These are phyloP conservation scores for Ianthella basta DNA, from an alignment of 37 sponge, comb jelly and placozoan genomes.

Conservation along the genomic window DNA sequence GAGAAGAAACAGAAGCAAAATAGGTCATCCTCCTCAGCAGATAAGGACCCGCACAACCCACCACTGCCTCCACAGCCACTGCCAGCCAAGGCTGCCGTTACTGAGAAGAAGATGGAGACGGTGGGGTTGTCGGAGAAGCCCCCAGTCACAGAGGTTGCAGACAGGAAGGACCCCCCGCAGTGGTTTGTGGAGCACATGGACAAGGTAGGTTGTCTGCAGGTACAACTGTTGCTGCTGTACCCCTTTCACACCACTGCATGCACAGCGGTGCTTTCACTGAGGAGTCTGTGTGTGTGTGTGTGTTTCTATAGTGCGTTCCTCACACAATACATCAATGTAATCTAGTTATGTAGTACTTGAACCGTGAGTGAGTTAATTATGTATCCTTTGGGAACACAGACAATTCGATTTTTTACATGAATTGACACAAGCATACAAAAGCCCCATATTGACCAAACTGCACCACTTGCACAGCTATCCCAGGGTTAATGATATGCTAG, in stretches of 20 bases:
- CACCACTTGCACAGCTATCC: too few relatives aligned
- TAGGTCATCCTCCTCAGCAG: neutral
- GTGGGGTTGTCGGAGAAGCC: neutral
- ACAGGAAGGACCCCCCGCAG: neutral
- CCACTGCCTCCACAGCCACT: neutral
- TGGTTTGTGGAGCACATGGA: slow-evolving; percentile 29
- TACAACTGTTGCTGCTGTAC: neutral
- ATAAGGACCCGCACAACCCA: neutral
- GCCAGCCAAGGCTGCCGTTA: too few relatives aligned
- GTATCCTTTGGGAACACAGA: too few relatives aligned
- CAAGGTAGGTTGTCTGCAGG: neutral
- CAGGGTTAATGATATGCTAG: too few relatives aligned
- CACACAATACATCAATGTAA: too few relatives aligned
- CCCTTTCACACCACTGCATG: neutral
- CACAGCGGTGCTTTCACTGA: neutral
- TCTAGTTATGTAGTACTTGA: too few relatives aligned
- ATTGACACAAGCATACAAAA: too few relatives aligned
- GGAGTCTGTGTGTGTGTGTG: too few relatives aligned
- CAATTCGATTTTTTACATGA: too few relatives aligned
- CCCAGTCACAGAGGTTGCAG: neutral
- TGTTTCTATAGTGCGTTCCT: too few relatives aligned
- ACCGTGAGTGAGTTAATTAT: too few relatives aligned
- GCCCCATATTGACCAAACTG: too few relatives aligned
- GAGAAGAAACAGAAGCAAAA: neutral
- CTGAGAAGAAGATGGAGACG: neutral